A percentile compares a stretch with the other conserved stretches of the same genome.
phyloP scores from a whole-genome alignment of 2,113 vertebrate genomes.

The Pelvicachromis taeniatus region DNA sequence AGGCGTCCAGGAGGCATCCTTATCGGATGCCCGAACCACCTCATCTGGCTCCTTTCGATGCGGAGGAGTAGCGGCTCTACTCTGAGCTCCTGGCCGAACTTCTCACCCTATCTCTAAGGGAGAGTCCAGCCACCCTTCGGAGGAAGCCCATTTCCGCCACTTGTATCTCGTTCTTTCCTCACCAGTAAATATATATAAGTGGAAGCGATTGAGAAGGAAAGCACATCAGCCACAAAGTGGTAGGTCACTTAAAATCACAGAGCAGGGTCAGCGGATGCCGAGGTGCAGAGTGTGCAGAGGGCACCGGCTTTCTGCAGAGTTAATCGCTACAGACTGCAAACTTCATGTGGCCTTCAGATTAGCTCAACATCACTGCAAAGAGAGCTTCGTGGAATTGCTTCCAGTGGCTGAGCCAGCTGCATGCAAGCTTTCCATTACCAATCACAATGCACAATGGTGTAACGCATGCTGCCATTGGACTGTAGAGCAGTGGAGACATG shows the following conservation, averaged over 20 bases:
- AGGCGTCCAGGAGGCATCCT: no score
- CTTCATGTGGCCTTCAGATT: not conserved
- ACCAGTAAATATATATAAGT: no score
- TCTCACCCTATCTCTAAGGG: no score
- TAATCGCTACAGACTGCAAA: not conserved
- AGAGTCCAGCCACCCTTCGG: no score
- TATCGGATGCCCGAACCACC: no score
- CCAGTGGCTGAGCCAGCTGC: not conserved
- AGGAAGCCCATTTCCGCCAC: no score
- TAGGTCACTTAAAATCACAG: rapidly evolving
- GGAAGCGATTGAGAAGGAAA: not conserved
- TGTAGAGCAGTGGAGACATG: not conserved
- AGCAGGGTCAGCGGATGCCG: rapidly evolving
- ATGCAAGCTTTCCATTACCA: not conserved
- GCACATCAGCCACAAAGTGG: rapidly evolving
- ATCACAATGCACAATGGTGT: not conserved
- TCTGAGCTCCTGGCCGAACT: no score
- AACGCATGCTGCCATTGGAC: rapidly evolving
- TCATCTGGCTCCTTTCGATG: no score
- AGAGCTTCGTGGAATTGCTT: not conserved
- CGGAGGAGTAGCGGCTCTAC: no score
- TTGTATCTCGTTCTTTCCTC: no score
- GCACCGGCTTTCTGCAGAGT: not conserved
- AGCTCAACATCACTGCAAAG: not conserved
- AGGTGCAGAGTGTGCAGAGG: not conserved